phyloP scores from a whole-genome alignment of 92 coral and sea anemone genomes.

The Scolanthus callimorphus region DNA sequence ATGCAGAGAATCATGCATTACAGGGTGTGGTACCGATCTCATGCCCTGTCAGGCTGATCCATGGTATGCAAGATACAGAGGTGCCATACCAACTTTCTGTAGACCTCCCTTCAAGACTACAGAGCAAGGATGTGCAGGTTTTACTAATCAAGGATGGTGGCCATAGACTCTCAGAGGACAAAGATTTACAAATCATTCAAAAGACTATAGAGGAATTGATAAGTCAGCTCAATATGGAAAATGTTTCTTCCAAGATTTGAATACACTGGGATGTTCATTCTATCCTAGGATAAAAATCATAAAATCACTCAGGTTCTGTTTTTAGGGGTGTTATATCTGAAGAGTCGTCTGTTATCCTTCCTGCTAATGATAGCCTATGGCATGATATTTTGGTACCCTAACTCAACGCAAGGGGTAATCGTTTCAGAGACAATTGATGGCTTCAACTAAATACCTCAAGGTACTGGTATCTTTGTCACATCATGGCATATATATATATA shows the following conservation, averaged over 20 bases:
- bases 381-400: no score
- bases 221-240: conserved; percentile 14
- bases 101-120: conserved; percentile 45
- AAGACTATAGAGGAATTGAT: conserved; percentile 53
- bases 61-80: conserved; percentile 72
- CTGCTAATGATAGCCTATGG: no score
- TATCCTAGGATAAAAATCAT: no score
- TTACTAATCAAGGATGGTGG: conserved; percentile 64
- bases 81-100: conserved; percentile 72
- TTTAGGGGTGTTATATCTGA: no score
- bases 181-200: conserved; percentile 34
- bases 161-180: conserved; percentile 67
- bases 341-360: no score
- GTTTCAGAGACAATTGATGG: no score
- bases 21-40: conserved; percentile 19
- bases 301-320: no score
- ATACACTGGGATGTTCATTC: no score
- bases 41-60: conserved; percentile 77
- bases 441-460: no score
- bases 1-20: conserved; percentile 52
- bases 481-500: no score
- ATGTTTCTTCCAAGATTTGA: not conserved
- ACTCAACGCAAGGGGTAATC: no score
- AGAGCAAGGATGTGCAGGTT: conserved; percentile 55
- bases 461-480: no score